Evolutionary conservation across 2,113 vertebrate species (phyloP).

Genomic region (Aldabrachelys gigantea): DNA sequence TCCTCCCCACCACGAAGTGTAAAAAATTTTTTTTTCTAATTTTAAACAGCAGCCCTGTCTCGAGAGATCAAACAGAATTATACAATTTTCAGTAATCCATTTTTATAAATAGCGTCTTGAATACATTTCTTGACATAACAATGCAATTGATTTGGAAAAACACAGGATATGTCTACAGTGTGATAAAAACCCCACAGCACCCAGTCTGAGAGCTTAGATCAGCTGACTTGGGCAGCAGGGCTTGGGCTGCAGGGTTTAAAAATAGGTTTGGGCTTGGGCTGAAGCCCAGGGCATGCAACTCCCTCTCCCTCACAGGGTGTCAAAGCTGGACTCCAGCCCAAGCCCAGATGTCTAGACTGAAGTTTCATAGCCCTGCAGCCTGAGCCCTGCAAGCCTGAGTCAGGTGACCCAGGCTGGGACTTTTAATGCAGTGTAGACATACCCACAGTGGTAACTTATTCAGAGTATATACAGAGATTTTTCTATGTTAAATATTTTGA

Average conservation of each 20-base stretch:
- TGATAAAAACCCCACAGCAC: not conserved
- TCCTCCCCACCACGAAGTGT: not conserved
- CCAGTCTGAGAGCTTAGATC: not conserved
- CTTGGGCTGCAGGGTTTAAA: too few relatives aligned
- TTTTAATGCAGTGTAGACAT: too few relatives aligned
- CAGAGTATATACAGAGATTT: not conserved
- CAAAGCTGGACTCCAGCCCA: too few relatives aligned
- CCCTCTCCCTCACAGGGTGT: too few relatives aligned
- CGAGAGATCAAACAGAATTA: not conserved
- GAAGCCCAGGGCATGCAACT: too few relatives aligned
- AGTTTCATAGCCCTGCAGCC: too few relatives aligned
- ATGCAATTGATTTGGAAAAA: not conserved
- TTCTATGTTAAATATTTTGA: not conserved
- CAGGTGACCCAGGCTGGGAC: too few relatives aligned
- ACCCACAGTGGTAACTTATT: not conserved
- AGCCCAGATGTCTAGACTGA: too few relatives aligned
- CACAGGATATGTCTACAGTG: not conserved
- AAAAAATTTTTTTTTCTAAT: not conserved
- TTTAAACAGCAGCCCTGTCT: not conserved
- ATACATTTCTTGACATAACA: not conserved
- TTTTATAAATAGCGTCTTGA: not conserved
- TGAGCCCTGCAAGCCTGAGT: too few relatives aligned
- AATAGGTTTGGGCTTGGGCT: too few relatives aligned
- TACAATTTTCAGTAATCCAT: not conserved
- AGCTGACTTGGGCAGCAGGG: not conserved